Evolutionary conservation across 1,140 invertebrate genomes (phyloP).

Genomic region (Drosophila pseudoananassae): DNA sequence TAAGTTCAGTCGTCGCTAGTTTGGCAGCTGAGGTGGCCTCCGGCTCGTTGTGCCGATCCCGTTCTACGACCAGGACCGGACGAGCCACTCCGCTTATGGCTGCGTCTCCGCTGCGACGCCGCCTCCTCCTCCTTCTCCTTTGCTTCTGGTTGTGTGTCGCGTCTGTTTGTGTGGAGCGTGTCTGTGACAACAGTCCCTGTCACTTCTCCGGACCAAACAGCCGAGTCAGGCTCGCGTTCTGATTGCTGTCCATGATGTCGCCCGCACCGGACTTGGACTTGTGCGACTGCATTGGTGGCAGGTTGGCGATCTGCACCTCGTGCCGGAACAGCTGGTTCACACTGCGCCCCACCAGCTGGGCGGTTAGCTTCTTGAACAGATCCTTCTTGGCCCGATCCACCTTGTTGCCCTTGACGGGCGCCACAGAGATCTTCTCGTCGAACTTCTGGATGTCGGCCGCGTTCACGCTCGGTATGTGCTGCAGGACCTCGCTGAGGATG

Average conservation of each 20-base stretch:
- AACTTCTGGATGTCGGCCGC: conserved; percentile 91
- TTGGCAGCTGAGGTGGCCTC: conserved; percentile 44
- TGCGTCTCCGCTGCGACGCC: conserved; percentile 31
- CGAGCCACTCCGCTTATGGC: not conserved
- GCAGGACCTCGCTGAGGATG: conserved; percentile 87
- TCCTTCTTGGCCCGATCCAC: conserved; percentile 95
- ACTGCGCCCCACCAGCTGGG: conserved; percentile 91
- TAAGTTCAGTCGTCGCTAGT: conserved; percentile 68
- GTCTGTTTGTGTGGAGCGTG: too few species aligned
- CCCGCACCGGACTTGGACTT: conserved; percentile 30
- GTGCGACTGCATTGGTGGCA: conserved; percentile 87
- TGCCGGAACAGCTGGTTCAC: conserved; percentile 94
- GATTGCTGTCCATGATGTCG: conserved; percentile 76
- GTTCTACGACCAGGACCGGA: conserved; percentile 3
- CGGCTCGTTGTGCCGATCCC: conserved; percentile 7
- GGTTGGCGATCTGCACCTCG: conserved; percentile 92
- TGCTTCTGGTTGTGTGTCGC: not conserved
- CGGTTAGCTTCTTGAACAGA: conserved; percentile 94
- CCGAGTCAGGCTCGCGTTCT: conserved; percentile 67
- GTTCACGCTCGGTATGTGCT: conserved; percentile 91
- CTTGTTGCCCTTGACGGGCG: conserved; percentile 89
- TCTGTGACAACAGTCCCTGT: conserved; percentile 31
- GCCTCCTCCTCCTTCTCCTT: conserved; percentile 25
- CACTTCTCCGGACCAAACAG: conserved; percentile 70
- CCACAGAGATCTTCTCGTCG: conserved; percentile 91